Percentiles rank a stretch among this genome's conserved stretches.
Evolutionary conservation across 2,888 invertebrate genomes (phyloP).

Genomic region (Sycophila texana): DNA sequence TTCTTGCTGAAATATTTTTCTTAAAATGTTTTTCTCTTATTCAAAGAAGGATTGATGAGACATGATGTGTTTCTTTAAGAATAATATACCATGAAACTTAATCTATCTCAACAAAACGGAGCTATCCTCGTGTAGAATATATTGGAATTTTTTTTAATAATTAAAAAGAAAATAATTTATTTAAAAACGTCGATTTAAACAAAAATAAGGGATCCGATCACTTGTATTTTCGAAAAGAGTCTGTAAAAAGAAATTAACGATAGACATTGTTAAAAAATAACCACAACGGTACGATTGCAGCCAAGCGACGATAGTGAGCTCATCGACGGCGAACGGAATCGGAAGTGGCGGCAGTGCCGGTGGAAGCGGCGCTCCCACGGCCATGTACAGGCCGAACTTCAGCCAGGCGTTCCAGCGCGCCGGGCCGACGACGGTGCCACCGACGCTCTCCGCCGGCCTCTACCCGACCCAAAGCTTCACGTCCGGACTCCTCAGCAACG

Average conservation of each 20-base stretch:
- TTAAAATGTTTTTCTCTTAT: too few relatives aligned
- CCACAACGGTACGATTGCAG: constrained; percentile 70
- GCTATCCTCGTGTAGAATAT: too few relatives aligned
- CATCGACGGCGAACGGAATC: constrained; percentile 73
- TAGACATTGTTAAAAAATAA: background rate
- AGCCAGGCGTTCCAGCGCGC: constrained; percentile 84
- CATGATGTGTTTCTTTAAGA: too few relatives aligned
- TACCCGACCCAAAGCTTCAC: constrained; percentile 76
- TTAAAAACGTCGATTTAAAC: too few relatives aligned
- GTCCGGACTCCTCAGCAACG: constrained; percentile 75
- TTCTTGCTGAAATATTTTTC: constrained; percentile 53
- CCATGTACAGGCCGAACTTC: constrained; percentile 85
- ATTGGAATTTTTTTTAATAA: too few relatives aligned
- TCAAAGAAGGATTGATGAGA: too few relatives aligned
- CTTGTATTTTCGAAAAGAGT: too few relatives aligned
- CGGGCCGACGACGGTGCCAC: constrained; percentile 75
- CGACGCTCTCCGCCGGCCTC: constrained; percentile 74
- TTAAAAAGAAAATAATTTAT: too few relatives aligned
- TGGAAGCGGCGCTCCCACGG: constrained; percentile 77
- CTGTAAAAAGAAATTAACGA: too few relatives aligned
- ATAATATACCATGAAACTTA: too few relatives aligned
- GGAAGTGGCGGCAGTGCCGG: constrained; percentile 63
- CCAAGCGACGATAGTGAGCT: constrained; percentile 80
- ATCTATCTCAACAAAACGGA: too few relatives aligned
- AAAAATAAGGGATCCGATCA: too few relatives aligned